Base-by-base conservation (phyloP, 2,797 vertebrate species). In the Hyperoplus lanceolatus region DNA sequence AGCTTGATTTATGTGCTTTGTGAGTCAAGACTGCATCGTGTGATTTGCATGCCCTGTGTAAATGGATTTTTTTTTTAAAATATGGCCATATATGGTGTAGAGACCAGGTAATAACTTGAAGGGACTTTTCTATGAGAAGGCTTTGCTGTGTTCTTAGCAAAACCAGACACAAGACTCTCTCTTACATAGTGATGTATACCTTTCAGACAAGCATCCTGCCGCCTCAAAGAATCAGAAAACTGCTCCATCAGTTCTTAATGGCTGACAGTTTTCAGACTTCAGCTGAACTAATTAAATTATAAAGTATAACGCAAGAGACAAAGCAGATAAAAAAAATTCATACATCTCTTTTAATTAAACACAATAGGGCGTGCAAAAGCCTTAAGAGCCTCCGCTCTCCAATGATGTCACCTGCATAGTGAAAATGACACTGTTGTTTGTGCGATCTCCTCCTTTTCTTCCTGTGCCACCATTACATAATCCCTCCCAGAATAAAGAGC, bases 391-490 rank as follows among this genome's bases (percentile, higher is more conserved):
- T 69, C 64, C 56, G 14, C 50, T 56, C 49, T 73, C 42, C 68
- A 62, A 41, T 92, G 89, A 92, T 83, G 90, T 94, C 91, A 92
- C 83, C 77, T 45, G 45, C 69, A 85, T 29, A 79, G 50, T 81
- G 84, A 90, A 93, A 89, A 75, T 62, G 80, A 90, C 82, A 89
- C 87, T 78, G 72, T 73, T 85, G 82, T 90, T 87, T 84, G 77
- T 82, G 21, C 38, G 43, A 58, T 60, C 49, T 36, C 50, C 38
- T 54, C 18, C 70, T 80, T 83, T 80, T 85, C 73, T 81, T 72
- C 61, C 59, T 65, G 63, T 51, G 60, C 64, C 74, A 83, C 79
- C 79, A 91, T 93, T 85, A 88, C 89, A 89, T 88, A 91, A 93
- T 82, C 79, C 78, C 70, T 29, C n/a, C 54, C 56, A 80, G 73